These are phyloP conservation scores for Pasiphila rectangulata DNA, from an alignment of 2,888 invertebrate genomes.

Conservation along the genomic window DNA sequence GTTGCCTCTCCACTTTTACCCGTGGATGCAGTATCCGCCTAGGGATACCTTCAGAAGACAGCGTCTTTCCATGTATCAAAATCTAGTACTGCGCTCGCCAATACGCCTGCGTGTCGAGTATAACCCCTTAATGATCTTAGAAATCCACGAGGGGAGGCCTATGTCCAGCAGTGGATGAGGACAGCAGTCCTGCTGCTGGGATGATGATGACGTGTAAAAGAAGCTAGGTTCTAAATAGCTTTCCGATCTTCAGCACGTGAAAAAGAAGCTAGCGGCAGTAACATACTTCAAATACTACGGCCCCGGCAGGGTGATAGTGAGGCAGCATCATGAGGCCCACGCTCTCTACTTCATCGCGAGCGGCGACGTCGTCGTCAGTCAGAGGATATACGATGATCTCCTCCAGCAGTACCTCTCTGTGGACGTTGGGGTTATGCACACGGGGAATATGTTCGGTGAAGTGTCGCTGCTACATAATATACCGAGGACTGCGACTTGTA, in stretches of 20 bases:
- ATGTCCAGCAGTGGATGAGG: too few relatives aligned
- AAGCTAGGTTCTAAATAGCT: neutral
- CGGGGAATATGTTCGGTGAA: slow-evolving; percentile 85
- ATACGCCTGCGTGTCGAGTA: too few relatives aligned
- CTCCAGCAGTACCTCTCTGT: slow-evolving; percentile 65
- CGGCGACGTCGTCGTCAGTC: slow-evolving; percentile 78
- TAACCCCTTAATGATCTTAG: too few relatives aligned
- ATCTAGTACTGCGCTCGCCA: too few relatives aligned
- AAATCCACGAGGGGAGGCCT: too few relatives aligned
- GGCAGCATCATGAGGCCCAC: slow-evolving; percentile 81
- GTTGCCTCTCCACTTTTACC: too few relatives aligned
- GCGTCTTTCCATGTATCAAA: too few relatives aligned
- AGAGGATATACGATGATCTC: slow-evolving; percentile 73
- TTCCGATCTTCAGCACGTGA: slow-evolving; percentile 71
- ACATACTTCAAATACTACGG: slow-evolving; percentile 83
- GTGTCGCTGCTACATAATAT: slow-evolving; percentile 83
- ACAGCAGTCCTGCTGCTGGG: too few relatives aligned
- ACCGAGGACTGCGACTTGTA: slow-evolving; percentile 82
- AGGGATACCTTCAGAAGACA: too few relatives aligned
- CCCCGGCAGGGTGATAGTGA: slow-evolving; percentile 81
- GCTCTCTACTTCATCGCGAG: slow-evolving; percentile 84
- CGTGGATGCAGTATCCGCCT: too few relatives aligned
- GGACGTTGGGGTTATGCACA: slow-evolving; percentile 73
- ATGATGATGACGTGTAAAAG: too few relatives aligned
- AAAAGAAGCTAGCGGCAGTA: slow-evolving; percentile 81